Percentiles rank a stretch among this genome's conserved stretches.
These are phyloP conservation scores for Crepidodera aurea DNA, from an alignment of 2,888 invertebrate genomes.

Conservation along the genomic window DNA sequence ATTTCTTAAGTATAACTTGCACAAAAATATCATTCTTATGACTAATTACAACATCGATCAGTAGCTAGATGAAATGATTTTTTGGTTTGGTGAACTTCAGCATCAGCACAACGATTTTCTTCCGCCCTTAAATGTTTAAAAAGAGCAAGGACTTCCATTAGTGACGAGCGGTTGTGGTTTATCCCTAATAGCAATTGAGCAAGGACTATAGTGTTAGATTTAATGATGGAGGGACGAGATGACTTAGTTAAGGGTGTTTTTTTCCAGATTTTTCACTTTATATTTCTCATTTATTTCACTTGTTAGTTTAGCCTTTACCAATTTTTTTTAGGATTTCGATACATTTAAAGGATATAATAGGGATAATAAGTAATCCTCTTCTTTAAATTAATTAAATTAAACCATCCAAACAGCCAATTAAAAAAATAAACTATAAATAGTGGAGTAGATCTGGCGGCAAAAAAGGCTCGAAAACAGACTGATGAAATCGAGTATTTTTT, in stretches of 20 bases:
- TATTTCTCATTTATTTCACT: background rate
- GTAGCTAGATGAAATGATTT: background rate
- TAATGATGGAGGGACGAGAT: conserved; percentile 3
- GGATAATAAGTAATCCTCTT: too few species aligned
- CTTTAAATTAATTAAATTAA: too few species aligned
- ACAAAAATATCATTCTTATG: too few species aligned
- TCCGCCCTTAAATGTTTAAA: conserved; percentile 1
- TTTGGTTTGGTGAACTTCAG: background rate
- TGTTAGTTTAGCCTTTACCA: too few species aligned
- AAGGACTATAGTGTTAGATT: conserved; percentile 9
- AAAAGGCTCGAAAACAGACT: too few species aligned
- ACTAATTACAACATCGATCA: background rate
- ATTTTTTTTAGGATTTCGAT: too few species aligned
- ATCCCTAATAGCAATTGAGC: conserved; percentile 13
- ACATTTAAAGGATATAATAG: too few species aligned
- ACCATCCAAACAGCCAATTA: too few species aligned
- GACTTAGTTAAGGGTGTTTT: conserved; percentile 1
- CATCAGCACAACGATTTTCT: conserved; percentile 6
- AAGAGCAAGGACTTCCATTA: conserved; percentile 13
- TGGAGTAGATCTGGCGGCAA: too few species aligned
- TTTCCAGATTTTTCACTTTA: background rate
- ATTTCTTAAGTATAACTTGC: too few species aligned
- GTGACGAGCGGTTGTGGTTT: conserved; percentile 7
- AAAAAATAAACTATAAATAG: too few species aligned
- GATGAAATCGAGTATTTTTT: too few species aligned